Evolutionary conservation across 1,140 invertebrate species (phyloP).

Genomic region (Protaetia brevitarsis): DNA sequence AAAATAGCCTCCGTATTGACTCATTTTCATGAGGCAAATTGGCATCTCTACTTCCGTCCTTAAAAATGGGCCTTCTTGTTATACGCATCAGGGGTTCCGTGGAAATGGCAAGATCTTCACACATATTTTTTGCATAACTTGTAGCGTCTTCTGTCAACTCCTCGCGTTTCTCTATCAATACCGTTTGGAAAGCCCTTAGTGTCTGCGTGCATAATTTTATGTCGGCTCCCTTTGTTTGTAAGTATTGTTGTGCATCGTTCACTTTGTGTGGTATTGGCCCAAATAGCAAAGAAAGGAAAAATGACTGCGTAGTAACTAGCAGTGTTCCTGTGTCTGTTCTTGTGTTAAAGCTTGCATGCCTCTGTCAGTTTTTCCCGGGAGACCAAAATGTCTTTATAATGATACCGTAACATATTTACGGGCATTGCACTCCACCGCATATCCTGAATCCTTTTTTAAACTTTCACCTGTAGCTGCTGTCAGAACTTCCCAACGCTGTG

Average conservation of each 20-base stretch:
- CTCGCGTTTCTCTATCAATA: too few species aligned
- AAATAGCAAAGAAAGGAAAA: constrained; percentile 31
- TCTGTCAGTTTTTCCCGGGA: constrained; percentile 6
- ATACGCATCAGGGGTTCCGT: background rate
- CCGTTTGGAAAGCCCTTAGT: constrained; percentile 7
- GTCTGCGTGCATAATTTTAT: background rate
- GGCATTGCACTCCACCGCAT: constrained; percentile 3
- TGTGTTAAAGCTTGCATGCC: background rate
- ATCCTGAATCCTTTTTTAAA: background rate
- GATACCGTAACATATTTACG: background rate
- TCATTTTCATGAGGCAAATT: too few species aligned
- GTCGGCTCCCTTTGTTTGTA: constrained; percentile 20
- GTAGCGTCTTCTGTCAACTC: too few species aligned
- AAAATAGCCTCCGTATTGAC: too few species aligned
- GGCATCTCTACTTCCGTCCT: too few species aligned
- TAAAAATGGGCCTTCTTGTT: background rate
- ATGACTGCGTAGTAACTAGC: constrained; percentile 29
- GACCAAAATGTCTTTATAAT: too few species aligned
- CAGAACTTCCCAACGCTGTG: constrained; percentile 3
- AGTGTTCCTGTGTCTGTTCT: constrained; percentile 27
- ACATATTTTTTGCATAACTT: too few species aligned
- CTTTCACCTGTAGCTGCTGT: background rate
- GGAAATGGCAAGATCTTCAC: too few species aligned
- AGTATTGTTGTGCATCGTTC: constrained; percentile 30
- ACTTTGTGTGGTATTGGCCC: constrained; percentile 26